Conservation (phyloP, 2,797 vertebrate species). For the Pyrocephalus nanus region DNA sequence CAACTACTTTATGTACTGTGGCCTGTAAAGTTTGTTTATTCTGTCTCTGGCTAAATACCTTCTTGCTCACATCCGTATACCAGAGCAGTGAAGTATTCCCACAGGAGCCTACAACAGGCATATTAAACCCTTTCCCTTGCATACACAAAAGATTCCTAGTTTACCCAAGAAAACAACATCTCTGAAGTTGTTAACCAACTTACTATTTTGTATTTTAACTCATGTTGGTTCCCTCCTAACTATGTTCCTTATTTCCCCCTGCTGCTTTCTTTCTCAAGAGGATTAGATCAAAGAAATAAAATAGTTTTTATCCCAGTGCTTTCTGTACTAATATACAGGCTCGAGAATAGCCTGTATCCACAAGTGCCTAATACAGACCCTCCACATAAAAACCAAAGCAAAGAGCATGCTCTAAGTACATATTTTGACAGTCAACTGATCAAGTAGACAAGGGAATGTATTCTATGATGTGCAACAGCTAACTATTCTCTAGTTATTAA, state of each 20-base stretch:
- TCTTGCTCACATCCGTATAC: neutral
- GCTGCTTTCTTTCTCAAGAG: neutral
- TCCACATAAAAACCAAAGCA: neutral
- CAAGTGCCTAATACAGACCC: neutral
- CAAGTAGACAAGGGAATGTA: neutral
- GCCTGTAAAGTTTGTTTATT: neutral
- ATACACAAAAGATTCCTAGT: neutral
- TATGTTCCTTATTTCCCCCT: neutral
- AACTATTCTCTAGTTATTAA: neutral
- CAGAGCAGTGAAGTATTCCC: neutral
- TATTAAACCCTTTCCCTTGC: neutral
- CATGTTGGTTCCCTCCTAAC: neutral
- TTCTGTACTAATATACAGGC: neutral
- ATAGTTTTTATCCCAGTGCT: neutral
- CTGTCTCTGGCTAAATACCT: neutral
- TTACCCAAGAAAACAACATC: slow-evolving; percentile 2
- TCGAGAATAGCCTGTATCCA: neutral
- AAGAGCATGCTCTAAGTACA: neutral
- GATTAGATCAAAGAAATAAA: neutral
- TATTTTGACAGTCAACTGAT: neutral
- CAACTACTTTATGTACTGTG: neutral
- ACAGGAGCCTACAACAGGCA: neutral
- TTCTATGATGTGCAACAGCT: neutral
- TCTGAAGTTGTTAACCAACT: neutral
- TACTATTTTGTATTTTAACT: neutral